Percentiles rank a stretch among this genome's conserved stretches.
phyloP scores from a whole-genome alignment of 1,140 invertebrate species.

The Chironomus striatipennis region DNA sequence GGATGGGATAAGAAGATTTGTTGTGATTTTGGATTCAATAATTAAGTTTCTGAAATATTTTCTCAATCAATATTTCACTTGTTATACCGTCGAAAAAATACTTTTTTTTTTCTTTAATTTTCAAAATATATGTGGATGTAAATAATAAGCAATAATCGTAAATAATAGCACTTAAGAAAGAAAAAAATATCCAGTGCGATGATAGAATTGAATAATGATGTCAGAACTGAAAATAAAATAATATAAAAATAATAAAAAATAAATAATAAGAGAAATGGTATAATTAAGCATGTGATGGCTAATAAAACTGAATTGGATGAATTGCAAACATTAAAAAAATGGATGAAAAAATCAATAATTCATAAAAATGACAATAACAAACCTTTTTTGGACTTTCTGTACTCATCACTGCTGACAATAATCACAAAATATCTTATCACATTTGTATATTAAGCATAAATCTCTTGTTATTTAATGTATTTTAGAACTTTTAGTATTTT shows the following conservation, averaged over 20 bases:
- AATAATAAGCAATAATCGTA: no score
- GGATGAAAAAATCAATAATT: background rate
- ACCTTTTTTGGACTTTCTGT: background rate
- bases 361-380: background rate
- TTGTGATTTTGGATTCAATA: background rate
- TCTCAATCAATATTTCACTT: background rate
- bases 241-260: background rate
- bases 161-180: no score
- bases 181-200: no score
- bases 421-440: constrained; percentile 1
- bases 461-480: background rate
- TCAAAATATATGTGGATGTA: background rate
- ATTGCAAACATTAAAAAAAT: background rate
- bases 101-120: background rate
- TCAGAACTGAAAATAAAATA: constrained; percentile 1
- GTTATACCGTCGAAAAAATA: background rate
- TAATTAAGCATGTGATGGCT: background rate
- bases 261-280: background rate
- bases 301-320: background rate
- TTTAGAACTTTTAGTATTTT: background rate
- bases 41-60: background rate
- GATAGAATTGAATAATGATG: background rate
- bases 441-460: background rate
- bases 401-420: background rate
- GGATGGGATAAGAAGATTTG: background rate